These are phyloP conservation scores for Phoeniculus purpureus DNA, from an alignment of 2,797 vertebrate genomes.

Conservation along the genomic window DNA sequence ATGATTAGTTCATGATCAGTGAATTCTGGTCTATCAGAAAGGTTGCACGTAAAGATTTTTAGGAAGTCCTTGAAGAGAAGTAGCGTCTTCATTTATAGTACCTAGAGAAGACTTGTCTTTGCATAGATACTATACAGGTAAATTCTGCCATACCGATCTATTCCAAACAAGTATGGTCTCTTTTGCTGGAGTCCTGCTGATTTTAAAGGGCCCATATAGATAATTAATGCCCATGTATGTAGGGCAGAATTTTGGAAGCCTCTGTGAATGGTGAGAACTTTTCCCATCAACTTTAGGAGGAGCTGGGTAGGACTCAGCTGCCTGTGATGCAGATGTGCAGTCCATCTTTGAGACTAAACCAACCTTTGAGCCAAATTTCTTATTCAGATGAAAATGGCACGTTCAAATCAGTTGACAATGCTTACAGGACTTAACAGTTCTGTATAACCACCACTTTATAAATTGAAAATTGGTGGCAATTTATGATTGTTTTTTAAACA, in stretches of 20 bases:
- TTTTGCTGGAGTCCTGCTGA: background rate
- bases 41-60: background rate
- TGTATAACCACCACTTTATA: background rate
- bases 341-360: background rate
- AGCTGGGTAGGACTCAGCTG: background rate
- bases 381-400: background rate
- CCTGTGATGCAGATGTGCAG: background rate
- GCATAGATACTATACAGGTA: background rate
- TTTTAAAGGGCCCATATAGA: background rate
- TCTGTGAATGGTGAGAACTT: background rate
- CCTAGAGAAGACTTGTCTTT: background rate
- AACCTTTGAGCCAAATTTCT: background rate
- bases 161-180: background rate
- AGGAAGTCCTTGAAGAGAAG: background rate
- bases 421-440: background rate
- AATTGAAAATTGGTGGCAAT: background rate
- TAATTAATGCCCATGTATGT: background rate
- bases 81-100: background rate
- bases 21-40: background rate
- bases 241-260: background rate
- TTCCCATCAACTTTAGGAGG: background rate
- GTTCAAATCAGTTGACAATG: background rate
- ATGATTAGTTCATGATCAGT: background rate
- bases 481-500: background rate
- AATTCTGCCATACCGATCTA: background rate